Evolutionary conservation across 2,113 vertebrate genomes (phyloP).

Genomic region (Rynchops niger): DNA sequence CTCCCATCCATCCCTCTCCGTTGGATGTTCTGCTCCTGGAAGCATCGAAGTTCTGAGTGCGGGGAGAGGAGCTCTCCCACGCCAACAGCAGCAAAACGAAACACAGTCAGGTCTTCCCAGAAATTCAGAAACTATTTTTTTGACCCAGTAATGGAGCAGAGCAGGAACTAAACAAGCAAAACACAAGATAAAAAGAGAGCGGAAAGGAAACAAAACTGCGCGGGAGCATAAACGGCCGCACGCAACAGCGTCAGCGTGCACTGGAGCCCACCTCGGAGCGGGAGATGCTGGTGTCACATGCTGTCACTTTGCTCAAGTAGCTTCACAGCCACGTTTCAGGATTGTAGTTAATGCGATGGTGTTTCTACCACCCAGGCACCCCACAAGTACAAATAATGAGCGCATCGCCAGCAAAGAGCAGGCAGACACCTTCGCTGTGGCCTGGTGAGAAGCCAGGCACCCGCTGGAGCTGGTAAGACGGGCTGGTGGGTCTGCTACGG

Average conservation of each 20-base stretch:
- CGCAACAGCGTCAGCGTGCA: accelerated
- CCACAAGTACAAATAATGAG: neutral
- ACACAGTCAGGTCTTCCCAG: neutral
- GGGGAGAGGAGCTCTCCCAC: too few species aligned
- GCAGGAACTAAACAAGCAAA: neutral
- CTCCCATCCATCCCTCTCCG: neutral
- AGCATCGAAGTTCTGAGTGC: neutral
- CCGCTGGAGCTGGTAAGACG: accelerated
- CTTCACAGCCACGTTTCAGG: neutral
- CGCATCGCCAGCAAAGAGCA: neutral
- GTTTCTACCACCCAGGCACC: neutral
- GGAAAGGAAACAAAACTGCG: neutral
- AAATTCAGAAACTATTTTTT: neutral
- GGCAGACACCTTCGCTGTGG: accelerated
- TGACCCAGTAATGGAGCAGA: neutral
- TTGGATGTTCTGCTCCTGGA: neutral
- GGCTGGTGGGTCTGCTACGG: neutral
- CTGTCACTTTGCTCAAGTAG: neutral
- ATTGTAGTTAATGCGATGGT: accelerated
- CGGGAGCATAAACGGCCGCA: accelerated
- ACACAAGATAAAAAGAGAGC: accelerated
- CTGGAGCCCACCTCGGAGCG: neutral
- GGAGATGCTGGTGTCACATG: neutral
- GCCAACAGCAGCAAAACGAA: neutral
- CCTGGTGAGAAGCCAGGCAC: neutral